Evolutionary conservation across 2,888 invertebrate genomes (phyloP), one percentile per base, ranked within the genome.

Genomic region (Pandemis heparana): DNA sequence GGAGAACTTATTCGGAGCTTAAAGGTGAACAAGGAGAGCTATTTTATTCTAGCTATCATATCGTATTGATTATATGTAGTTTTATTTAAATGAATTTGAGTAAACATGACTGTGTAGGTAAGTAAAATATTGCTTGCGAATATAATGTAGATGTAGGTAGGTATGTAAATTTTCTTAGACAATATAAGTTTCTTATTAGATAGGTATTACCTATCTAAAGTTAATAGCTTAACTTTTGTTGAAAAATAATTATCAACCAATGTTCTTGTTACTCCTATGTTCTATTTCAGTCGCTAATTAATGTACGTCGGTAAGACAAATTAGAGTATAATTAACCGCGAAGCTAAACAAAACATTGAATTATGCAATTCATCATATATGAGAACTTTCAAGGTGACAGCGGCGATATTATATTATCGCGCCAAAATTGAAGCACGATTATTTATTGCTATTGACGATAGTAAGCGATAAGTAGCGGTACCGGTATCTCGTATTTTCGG

Each of bases 401-500:
- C 78, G 81, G 77, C 78, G 80, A 81, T 67, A 72, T 84, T 83
- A 86, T 76, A 4, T 89, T 89, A 90, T 92, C 90, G 83, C 78
- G 83, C 79, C 76, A 88, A 89, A 89, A 87, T 86, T 86, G 81
- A 75, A 74, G 75, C 84, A 81, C 81, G 79, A 71, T 77, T 80
- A 86, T 85, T 85, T 77, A 70, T 82, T 82, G 83, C 82, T 79
- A 85, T 83, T 88, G 85, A 84, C 87, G 89, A 90, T 89, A 86
- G 83, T 80, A 76, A 72, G 77, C 85, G 92, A 93, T 94, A 94
- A 90, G 87, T 89, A 89, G 83, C 90, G 87, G 64, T 41, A 60
- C 53, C 74, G 43, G 46, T 53, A 69, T 74, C 65, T 65, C 60
- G 65, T 65, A 65, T 76, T 89, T 89, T 85, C 85, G 82, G 85